These are phyloP conservation scores for Resseliella maxima DNA, from an alignment of 2,888 invertebrate genomes.

Conservation along the genomic window DNA sequence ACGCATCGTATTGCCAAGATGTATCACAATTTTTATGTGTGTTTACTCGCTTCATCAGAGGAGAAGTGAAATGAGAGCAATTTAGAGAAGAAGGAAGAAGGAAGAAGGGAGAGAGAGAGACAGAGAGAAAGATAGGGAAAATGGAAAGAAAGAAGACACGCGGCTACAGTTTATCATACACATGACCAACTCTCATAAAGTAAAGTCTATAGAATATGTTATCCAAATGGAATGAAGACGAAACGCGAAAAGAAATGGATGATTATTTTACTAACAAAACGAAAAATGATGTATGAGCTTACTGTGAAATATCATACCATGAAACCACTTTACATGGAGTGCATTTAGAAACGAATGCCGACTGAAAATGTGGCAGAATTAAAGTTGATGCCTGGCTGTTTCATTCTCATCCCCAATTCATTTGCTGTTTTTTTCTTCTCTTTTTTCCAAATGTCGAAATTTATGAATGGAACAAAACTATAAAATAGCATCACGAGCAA, in stretches of 20 bases:
- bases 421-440: not conserved
- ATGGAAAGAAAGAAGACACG: no score
- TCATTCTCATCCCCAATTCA: not conserved
- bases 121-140: no score
- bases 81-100: no score
- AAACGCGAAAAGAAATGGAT: constrained; percentile 14
- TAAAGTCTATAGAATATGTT: not conserved
- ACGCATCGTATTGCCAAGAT: not conserved
- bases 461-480: constrained; percentile 50
- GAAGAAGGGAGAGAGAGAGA: no score
- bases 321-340: not conserved
- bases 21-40: not conserved
- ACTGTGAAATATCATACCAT: not conserved
- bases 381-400: not conserved
- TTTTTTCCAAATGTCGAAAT: not conserved
- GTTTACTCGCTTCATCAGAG: not conserved
- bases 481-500: not conserved
- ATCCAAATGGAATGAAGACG: not conserved
- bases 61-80: no score
- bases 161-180: not conserved
- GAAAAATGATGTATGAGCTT: not conserved
- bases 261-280: not conserved
- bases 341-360: not conserved
- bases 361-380: not conserved
- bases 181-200: not conserved